Evolutionary conservation across 2,797 vertebrate genomes (phyloP), one percentile per base, ranked within the genome.

Genomic region (Halcyon leucocephala): DNA sequence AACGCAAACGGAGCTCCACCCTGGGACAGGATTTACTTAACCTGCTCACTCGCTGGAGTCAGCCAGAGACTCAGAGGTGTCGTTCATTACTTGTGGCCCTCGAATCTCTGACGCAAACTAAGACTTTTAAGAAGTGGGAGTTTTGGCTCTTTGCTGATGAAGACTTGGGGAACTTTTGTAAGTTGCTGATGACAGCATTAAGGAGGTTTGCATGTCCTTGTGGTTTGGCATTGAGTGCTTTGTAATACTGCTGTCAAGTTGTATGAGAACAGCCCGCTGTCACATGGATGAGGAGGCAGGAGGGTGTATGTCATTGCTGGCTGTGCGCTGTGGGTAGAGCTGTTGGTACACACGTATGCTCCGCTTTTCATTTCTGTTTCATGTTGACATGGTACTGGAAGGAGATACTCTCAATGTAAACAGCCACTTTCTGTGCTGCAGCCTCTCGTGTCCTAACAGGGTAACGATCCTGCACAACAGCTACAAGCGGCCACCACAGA

Each of bases 381-480:
- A n/a, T 16, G 18, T 41, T 57, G 33, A 21, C 7, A 1, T 9
- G 8, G n/a, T 67, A 25, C 3, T 37, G 42, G 74, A 54, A 58
- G 52, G 31, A 52, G 54, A 46, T 49, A 9, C 2, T 51, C 31
- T 35, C 0, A 0, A 2, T 72, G 28, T 44, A 4, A 79, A 33
- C 9, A 37, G 70, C 18, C 18, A 13, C 29, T 10, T 54, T 42
- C 46, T n/a, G 31, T 65, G 33, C 74, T 52, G 37, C 54, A 90
- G 57, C 52, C 9, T 21, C 33, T 29, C 1, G 26, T 71, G 52
- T 35, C 33, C 44, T 5, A 10, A 10, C 39, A n/a, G 54, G 42
- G 19, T 14, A 8, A n/a, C 0, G 3, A 3, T 52, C 48, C 76
- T 37, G 57, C 6, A 3, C 1, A 1, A 10, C 0, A 1, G 35